Base-by-base conservation (phyloP, 2,797 vertebrate genomes). In the Peromyscus melanophrys region DNA sequence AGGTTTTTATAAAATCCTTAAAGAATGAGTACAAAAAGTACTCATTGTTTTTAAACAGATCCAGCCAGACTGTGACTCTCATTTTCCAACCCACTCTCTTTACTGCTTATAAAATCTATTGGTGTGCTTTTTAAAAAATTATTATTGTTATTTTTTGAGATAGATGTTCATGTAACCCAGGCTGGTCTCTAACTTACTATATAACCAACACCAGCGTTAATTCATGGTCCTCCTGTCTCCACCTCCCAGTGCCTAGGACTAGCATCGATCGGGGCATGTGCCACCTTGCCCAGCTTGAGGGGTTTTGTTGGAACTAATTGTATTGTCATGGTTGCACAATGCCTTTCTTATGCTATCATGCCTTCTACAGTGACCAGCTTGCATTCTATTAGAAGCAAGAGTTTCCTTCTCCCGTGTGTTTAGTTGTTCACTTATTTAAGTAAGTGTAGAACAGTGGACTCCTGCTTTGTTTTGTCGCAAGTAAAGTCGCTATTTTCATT, bases 31-130 rank as follows among this genome's bases (percentile, higher is more conserved):
- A 29, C 37, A 63, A 83, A 43, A 83, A 43, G 16, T 12, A 43
- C 9, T 69, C 31, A 67, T 31, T 65, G 16, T 67, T 92, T 95
- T 92, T 95, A 29, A 97, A 88, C 63, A 31, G 14, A 65, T 55
- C 63, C 1, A 93, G 46, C 88, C 80, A 92, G 25, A 84, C 16
- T 75, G 8, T 89, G 23, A 71, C 83, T 88, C 89, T 91, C 17
- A 25, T 90, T 92, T 92, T 87, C 96, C 27, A 92, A 13, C 43
- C 49, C 52, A 37, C 23, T 84, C 69, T 92, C 37, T 92, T 65
- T 34, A 57, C 52, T 0, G 4, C 13, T 85, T 84, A 49, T n/a
- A n/a, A 40, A 90, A 89, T 75, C 46, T 49, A 76, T 29, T 65
- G 82, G 25, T 92, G 27, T 83, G 76, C 94, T 82, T 94, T 87